Evolutionary conservation across 2,888 invertebrate species (phyloP).

Genomic region (Malacosoma neustria): DNA sequence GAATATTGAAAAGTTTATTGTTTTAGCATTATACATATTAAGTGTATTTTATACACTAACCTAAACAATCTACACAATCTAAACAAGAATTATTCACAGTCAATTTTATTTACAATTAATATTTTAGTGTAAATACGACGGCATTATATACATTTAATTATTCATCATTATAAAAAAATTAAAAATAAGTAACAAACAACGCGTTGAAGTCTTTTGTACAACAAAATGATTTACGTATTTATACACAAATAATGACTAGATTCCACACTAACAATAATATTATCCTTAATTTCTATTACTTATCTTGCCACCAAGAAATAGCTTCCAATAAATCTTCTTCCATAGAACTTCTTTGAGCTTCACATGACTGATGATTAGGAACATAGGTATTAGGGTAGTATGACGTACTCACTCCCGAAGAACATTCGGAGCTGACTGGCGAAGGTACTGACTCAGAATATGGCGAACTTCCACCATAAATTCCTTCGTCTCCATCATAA

Average conservation of each 20-base stretch:
- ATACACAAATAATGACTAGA: constrained; percentile 35
- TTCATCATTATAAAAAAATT: constrained; percentile 8
- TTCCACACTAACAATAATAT: constrained; percentile 6
- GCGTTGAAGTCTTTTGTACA: too few species aligned
- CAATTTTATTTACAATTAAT: too few species aligned
- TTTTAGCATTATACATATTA: too few species aligned
- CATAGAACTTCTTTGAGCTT: constrained; percentile 76
- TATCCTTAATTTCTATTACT: constrained; percentile 26
- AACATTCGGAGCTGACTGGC: constrained; percentile 80
- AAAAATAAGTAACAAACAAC: constrained; percentile 15
- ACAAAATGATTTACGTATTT: too few species aligned
- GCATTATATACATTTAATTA: too few species aligned
- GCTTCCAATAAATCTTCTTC: constrained; percentile 89
- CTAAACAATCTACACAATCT: too few species aligned
- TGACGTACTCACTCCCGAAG: constrained; percentile 69
- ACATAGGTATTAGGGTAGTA: constrained; percentile 38
- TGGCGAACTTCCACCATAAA: constrained; percentile 52
- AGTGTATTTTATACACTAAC: too few species aligned
- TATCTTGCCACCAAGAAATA: constrained; percentile 87
- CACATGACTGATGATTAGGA: constrained; percentile 32
- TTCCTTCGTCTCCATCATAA: constrained; percentile 49
- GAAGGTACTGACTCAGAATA: constrained; percentile 74
- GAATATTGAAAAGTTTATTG: too few species aligned
- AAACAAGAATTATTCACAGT: too few species aligned
- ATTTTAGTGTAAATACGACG: too few species aligned